These are phyloP conservation scores for Octonoba sinensis DNA, from an alignment of 2,888 invertebrate genomes.

Conservation along the genomic window DNA sequence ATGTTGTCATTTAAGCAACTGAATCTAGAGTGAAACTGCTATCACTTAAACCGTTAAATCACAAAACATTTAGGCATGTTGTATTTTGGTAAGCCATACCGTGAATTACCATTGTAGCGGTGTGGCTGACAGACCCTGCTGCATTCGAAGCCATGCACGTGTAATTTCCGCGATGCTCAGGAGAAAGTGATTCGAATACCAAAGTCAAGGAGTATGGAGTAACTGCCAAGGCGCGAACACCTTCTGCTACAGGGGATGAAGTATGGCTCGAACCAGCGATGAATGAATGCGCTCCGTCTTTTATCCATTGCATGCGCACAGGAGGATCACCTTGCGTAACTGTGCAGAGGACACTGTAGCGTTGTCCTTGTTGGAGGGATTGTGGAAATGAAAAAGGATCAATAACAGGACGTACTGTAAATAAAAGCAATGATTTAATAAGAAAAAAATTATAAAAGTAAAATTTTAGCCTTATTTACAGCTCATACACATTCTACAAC, in stretches of 20 bases:
- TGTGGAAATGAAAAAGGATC: constrained; percentile 67
- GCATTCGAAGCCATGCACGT: constrained; percentile 69
- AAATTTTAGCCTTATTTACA: background rate
- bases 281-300: constrained; percentile 64
- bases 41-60: no score
- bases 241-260: constrained; percentile 65
- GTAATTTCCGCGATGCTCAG: constrained; percentile 69
- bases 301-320: constrained; percentile 71
- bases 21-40: no score
- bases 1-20: no score
- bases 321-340: constrained; percentile 70
- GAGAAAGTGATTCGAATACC: constrained; percentile 69
- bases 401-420: constrained; percentile 83
- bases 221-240: constrained; percentile 67
- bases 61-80: no score
- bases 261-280: background rate
- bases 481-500: no score
- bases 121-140: constrained; percentile 68
- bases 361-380: constrained; percentile 73
- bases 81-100: constrained; percentile 60
- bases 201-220: constrained; percentile 69
- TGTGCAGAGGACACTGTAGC: constrained; percentile 71
- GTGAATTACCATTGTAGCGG: constrained; percentile 68
- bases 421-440: background rate
- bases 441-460: background rate